Percentiles rank a stretch among this genome's conserved stretches.
These are phyloP conservation scores for Cinclus cinclus DNA, from an alignment of 2,113 vertebrate species.

Conservation along the genomic window DNA sequence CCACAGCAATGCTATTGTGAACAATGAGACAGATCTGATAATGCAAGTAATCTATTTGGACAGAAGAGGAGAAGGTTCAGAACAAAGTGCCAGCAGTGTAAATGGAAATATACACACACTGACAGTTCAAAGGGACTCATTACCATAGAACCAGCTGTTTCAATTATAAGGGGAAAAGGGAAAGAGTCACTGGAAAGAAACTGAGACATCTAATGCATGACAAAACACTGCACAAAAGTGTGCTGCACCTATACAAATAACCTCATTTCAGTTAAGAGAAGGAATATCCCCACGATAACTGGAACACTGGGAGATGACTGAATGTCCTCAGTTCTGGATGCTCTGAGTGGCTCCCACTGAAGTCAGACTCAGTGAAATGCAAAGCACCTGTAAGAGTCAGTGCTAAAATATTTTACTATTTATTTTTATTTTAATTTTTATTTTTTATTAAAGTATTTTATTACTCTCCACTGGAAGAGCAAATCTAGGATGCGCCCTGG, in stretches of 20 bases:
- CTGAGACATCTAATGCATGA: neutral
- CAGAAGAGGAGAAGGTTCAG: slow-evolving; percentile 42
- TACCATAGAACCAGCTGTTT: slow-evolving; percentile 43
- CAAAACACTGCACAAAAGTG: neutral
- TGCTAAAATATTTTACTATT: neutral
- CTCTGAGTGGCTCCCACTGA: neutral
- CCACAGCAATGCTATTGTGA: neutral
- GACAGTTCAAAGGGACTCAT: slow-evolving; percentile 53
- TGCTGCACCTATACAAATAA: neutral
- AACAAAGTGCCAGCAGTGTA: slow-evolving; percentile 45
- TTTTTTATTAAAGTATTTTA: neutral
- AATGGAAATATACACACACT: slow-evolving; percentile 42
- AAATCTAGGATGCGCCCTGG: neutral
- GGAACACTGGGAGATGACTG: rapidly evolving
- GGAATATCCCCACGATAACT: rapidly evolving
- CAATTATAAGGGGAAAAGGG: neutral
- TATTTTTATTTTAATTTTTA: too few species aligned
- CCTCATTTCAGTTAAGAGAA: neutral
- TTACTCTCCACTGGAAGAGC: neutral
- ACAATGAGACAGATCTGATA: slow-evolving; percentile 27
- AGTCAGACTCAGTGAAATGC: neutral
- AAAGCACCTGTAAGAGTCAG: neutral
- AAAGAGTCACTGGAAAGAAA: slow-evolving; percentile 33
- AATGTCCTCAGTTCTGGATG: neutral
- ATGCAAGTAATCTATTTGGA: slow-evolving; percentile 46